These are phyloP conservation scores for Pseudopleuronectes americanus DNA, from an alignment of 2,797 vertebrate species.

Conservation along the genomic window DNA sequence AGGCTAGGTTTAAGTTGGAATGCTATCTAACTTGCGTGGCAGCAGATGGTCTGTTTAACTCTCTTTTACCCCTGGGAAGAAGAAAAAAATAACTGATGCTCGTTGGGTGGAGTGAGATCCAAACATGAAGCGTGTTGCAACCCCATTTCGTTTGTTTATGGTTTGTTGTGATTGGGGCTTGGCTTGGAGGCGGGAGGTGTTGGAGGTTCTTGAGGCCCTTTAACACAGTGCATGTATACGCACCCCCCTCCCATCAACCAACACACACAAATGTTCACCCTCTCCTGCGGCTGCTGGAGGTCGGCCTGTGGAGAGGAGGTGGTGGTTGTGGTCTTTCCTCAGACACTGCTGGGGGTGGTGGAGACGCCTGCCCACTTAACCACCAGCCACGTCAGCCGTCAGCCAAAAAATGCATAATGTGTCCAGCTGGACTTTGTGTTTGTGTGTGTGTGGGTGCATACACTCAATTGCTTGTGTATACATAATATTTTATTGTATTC, in stretches of 20 bases:
- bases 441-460: constrained; percentile 6
- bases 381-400: constrained; percentile 49
- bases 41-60: constrained; percentile 61
- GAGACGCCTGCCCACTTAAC: constrained; percentile 55
- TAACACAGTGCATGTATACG: background rate
- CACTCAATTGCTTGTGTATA: background rate
- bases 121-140: constrained; percentile 63
- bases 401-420: constrained; percentile 38
- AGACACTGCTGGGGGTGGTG: constrained; percentile 65
- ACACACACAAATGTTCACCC: background rate
- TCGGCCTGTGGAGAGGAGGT: constrained; percentile 46
- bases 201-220: constrained; percentile 29
- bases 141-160: constrained; percentile 51
- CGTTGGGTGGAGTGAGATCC: constrained; percentile 41
- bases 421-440: constrained; percentile 31
- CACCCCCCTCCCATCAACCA: constrained; percentile 1
- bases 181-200: constrained; percentile 40
- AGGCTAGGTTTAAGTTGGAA: constrained; percentile 33
- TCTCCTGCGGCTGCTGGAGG: constrained; percentile 50
- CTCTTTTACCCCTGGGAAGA: constrained; percentile 32
- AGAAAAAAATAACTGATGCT: constrained; percentile 11
- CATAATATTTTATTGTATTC: background rate
- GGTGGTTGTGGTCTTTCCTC: constrained; percentile 59
- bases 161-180: constrained; percentile 68
- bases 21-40: constrained; percentile 63